A percentile compares a stretch with the other conserved stretches of the same genome.
Conservation (phyloP, 1,140 invertebrate species). For the Tetramorium simillimum region DNA sequence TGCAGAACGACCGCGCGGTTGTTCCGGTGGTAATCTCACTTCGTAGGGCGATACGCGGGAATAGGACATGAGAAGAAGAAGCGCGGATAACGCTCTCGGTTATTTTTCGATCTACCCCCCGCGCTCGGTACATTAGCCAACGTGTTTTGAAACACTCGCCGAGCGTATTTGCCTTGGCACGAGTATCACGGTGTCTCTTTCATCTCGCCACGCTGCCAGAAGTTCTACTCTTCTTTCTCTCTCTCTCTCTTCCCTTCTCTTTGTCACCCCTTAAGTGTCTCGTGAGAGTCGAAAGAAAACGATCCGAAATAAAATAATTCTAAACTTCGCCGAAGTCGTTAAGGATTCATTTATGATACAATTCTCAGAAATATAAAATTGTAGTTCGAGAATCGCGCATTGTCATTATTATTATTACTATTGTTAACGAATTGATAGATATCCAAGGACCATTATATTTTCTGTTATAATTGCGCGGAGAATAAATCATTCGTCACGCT, state of each 20-base stretch:
- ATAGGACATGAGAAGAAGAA: conserved; percentile 47
- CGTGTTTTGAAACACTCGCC: conserved; percentile 85
- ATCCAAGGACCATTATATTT: conserved; percentile 35
- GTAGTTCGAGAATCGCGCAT: not conserved
- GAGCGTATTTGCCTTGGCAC: conserved; percentile 84
- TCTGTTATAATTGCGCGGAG: conserved; percentile 7
- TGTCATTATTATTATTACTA: conserved; percentile 6
- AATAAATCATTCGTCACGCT: conserved; percentile 37
- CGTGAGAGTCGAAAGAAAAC: conserved; percentile 46
- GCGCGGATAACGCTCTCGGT: conserved; percentile 69
- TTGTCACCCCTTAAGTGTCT: conserved; percentile 16
- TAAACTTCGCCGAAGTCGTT: conserved; percentile 54
- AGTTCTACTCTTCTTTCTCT: conserved; percentile 55
- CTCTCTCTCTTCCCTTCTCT: not conserved
- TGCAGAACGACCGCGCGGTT: not conserved
- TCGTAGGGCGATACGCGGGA: conserved; percentile 34
- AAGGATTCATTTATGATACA: conserved; percentile 73
- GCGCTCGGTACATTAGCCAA: conserved; percentile 82
- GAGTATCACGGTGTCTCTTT: conserved; percentile 78
- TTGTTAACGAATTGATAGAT: conserved; percentile 26
- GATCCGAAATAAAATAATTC: conserved; percentile 47
- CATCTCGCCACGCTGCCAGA: conserved; percentile 74
- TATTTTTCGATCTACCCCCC: conserved; percentile 81
- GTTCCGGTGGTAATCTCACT: conserved; percentile 38
- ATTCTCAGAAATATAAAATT: conserved; percentile 58